Conservation (phyloP, 2,797 vertebrate species). For the Nasua narica region DNA sequence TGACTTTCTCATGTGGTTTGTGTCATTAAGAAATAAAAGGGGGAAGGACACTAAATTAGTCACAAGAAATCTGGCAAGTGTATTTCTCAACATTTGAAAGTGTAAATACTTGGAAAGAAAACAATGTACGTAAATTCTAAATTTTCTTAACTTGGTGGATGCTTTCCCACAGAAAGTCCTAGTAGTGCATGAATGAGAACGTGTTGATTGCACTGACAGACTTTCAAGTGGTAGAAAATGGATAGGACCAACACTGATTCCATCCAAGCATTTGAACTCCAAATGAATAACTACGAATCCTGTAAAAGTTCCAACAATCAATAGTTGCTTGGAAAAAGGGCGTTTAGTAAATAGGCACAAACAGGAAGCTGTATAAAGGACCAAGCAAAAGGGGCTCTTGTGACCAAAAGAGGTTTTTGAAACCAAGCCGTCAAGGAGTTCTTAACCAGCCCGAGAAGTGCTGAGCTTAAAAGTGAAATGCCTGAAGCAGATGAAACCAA, state of each 20-base stretch:
- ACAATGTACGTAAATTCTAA: not conserved
- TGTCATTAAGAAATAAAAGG: slow-evolving; percentile 23
- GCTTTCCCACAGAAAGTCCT: not conserved
- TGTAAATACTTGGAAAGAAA: not conserved
- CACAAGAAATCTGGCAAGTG: not conserved
- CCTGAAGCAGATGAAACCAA: slow-evolving; percentile 32
- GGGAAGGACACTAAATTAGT: not conserved
- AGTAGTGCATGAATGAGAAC: not conserved
- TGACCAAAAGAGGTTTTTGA: slow-evolving; percentile 50
- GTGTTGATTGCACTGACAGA: slow-evolving; percentile 44
- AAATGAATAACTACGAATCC: slow-evolving; percentile 72
- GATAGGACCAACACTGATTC: slow-evolving; percentile 3
- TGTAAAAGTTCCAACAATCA: slow-evolving; percentile 67
- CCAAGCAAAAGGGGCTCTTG: slow-evolving; percentile 32
- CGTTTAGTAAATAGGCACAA: slow-evolving; percentile 51
- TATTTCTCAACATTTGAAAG: not conserved
- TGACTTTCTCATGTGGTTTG: not conserved
- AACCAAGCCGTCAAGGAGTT: not conserved
- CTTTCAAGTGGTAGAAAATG: slow-evolving; percentile 47
- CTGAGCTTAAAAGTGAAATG: slow-evolving; percentile 27
- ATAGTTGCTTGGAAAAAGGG: slow-evolving; percentile 54
- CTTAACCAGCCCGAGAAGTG: slow-evolving; percentile 31
- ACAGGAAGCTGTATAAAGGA: slow-evolving; percentile 21
- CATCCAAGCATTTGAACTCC: slow-evolving; percentile 51
- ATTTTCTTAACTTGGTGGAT: not conserved